Percentiles rank a stretch among this genome's conserved stretches.
Conservation (phyloP, 2,113 vertebrate genomes). For the Meles meles region DNA sequence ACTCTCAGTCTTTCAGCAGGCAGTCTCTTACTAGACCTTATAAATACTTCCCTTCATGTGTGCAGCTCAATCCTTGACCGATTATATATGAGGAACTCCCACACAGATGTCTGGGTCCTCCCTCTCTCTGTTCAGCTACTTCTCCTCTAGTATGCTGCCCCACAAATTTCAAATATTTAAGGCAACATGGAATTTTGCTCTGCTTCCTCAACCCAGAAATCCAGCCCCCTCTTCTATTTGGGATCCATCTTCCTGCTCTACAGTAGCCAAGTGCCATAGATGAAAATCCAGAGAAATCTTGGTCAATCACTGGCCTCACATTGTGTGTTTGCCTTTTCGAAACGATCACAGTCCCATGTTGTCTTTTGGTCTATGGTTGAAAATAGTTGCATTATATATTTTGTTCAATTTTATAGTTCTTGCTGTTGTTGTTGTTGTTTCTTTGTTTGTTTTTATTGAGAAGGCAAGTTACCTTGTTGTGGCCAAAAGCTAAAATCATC, state of each 20-base stretch:
- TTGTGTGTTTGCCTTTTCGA: background rate
- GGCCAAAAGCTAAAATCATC: background rate
- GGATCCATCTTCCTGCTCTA: background rate
- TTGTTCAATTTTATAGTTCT: background rate
- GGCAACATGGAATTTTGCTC: background rate
- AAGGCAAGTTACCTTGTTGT: background rate
- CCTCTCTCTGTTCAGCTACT: background rate
- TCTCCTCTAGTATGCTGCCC: background rate
- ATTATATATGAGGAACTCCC: background rate
- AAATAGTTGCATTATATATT: background rate
- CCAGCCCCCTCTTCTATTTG: background rate
- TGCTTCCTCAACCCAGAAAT: background rate
- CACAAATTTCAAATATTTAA: background rate
- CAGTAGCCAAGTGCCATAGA: background rate
- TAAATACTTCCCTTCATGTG: background rate
- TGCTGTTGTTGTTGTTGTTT: too few relatives aligned
- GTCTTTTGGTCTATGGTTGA: background rate
- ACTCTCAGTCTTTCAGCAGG: background rate
- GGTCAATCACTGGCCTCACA: background rate
- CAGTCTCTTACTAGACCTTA: background rate
- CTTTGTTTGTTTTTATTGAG: background rate
- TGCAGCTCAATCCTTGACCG: background rate
- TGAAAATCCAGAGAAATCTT: background rate
- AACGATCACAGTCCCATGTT: background rate
- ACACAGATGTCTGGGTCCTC: background rate